Evolutionary conservation across 2,113 vertebrate genomes (phyloP), one percentile per base, ranked within the genome.

Genomic region (Ciconia boyciana): DNA sequence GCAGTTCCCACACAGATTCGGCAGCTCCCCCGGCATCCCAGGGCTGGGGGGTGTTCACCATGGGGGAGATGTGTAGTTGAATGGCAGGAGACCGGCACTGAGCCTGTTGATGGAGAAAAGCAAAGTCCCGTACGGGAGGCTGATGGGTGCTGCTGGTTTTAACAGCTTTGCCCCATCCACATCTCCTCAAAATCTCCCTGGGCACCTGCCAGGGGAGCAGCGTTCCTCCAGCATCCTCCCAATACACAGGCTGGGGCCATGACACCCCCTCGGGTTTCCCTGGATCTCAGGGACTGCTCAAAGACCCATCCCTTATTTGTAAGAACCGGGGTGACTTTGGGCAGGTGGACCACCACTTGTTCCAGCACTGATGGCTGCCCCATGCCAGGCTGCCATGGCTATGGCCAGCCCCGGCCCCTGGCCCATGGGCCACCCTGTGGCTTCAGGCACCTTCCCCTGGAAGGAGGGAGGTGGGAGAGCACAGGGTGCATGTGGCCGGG

Each of bases 11-110:
- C 52, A 25, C 16, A 34, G 44, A 62, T 48, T 54, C 5, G 12
- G 44, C 36, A 57, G 26, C 39, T 52, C 19, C 3, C 1, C 68
- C 0, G 0, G 51, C 28, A 29, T 17, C 4, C 3, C 66, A 58
- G 19, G 26, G 22, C 60, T 70, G n/a, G 4, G 48, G 17, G 10
- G 31, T n/a, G 55, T 29, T 82, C 41, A 25, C 19, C 0, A 4
- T 52, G 46, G 36, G 31, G 7, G 15, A 41, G 32, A 32, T 16
- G 6, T 20, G 69, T 10, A 26, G 43, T 8, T 81, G 31, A 52
- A 36, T 4, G 17, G 71, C 48, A 55, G 55, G 48, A 83, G 28
- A 54, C 34, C 0, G 0, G 16, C 46, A 16, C 16, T 69, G 55
- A 83, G 48, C 55, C 64, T 1, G 0, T 55, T 48, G 46, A 39